Evolutionary conservation across 2,113 vertebrate species (phyloP).

Genomic region (Peromyscus polionotus): DNA sequence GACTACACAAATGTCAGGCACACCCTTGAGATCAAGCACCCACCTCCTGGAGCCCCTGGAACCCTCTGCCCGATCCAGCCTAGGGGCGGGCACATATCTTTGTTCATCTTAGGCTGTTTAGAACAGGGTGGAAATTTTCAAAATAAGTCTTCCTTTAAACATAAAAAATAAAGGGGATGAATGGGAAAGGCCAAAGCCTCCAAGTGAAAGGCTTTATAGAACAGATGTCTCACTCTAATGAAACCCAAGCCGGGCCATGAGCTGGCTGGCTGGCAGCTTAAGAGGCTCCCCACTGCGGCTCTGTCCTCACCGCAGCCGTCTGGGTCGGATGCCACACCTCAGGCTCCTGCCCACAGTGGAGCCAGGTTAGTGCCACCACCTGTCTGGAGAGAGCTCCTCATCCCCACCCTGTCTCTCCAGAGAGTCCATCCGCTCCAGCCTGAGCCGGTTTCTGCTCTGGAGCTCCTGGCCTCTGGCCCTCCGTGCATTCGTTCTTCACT

Average conservation of each 20-base stretch:
- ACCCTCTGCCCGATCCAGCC: neutral
- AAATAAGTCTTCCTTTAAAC: constrained; percentile 57
- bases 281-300: neutral
- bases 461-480: neutral
- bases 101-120: neutral
- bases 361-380: constrained; percentile 22
- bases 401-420: neutral
- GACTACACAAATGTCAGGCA: neutral
- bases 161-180: neutral
- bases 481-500: too few species aligned
- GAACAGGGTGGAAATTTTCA: constrained; percentile 60
- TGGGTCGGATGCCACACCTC: neutral
- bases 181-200: constrained; percentile 21
- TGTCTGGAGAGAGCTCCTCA: neutral
- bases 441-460: neutral
- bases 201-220: constrained; percentile 39
- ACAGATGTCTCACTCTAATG: constrained; percentile 46
- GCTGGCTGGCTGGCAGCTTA: constrained; percentile 29
- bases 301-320: neutral
- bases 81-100: neutral
- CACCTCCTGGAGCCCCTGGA: rapidly evolving
- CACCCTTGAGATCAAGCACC: neutral
- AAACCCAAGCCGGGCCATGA: constrained; percentile 10
- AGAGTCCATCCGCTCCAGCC: neutral
- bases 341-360: neutral